Conservation (phyloP, 2,888 invertebrate species). For the Globia sparganii region DNA sequence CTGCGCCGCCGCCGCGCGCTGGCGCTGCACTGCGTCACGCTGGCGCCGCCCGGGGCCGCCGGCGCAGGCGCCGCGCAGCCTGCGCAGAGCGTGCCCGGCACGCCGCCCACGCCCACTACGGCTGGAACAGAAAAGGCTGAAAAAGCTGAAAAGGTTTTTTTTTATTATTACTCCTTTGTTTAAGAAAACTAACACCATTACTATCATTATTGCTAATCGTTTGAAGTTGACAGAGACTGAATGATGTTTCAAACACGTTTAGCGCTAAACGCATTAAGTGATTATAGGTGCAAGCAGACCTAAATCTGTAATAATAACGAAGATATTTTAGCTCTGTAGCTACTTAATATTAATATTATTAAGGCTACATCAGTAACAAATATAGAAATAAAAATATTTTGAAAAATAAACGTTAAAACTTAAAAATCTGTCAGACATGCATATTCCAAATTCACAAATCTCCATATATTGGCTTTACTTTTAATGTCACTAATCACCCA, state of each 20-base stretch:
- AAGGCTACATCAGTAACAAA: no score
- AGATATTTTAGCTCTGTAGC: not conserved
- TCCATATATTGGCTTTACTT: constrained; percentile 27
- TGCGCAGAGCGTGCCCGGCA: not conserved
- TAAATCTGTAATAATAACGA: not conserved
- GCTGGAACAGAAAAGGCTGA: constrained; percentile 21
- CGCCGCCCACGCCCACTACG: not conserved
- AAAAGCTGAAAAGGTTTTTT: constrained; percentile 9
- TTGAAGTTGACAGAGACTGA: not conserved
- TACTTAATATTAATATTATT: no score
- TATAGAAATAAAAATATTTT: no score
- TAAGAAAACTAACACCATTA: no score
- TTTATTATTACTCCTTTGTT: not conserved
- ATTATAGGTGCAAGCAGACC: not conserved
- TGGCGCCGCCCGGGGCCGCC: constrained; percentile 53
- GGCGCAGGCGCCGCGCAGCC: not conserved
- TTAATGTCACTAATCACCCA: constrained; percentile 17
- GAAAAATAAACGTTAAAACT: no score
- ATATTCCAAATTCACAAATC: constrained; percentile 31
- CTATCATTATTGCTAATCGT: not conserved
- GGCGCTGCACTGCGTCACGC: constrained; percentile 83
- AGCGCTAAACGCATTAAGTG: not conserved
- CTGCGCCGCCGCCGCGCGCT: constrained; percentile 78
- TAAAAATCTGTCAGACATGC: not conserved
- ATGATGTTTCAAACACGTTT: not conserved